These are phyloP conservation scores for Amiota minor DNA, from an alignment of 2,888 invertebrate genomes.

Conservation along the genomic window DNA sequence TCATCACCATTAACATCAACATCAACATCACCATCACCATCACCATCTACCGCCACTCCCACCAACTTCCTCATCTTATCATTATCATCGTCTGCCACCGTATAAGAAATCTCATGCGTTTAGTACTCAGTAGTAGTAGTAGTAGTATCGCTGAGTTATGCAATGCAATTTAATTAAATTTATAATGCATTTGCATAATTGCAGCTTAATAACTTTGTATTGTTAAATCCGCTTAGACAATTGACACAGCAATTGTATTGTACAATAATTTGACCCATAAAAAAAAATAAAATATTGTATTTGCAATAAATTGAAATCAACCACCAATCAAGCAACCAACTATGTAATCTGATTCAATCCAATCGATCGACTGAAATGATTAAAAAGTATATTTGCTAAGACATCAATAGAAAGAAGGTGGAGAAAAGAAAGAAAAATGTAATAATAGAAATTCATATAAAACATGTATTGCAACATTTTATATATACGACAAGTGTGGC, in stretches of 20 bases:
- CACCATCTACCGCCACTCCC: too few relatives aligned
- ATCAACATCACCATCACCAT: too few relatives aligned
- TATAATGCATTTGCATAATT: conserved; percentile 16
- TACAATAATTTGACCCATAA: too few relatives aligned
- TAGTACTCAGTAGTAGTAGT: too few relatives aligned
- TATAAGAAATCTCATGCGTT: too few relatives aligned
- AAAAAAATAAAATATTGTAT: too few relatives aligned
- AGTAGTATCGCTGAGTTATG: not conserved
- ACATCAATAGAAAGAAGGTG: too few relatives aligned
- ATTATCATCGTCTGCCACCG: too few relatives aligned
- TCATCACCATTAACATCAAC: too few relatives aligned
- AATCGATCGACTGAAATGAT: conserved; percentile 11
- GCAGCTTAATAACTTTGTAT: conserved; percentile 10
- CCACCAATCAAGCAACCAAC: not conserved
- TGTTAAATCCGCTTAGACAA: conserved; percentile 4
- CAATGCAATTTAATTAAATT: conserved; percentile 16
- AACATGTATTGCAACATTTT: conserved; percentile 49
- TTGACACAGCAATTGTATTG: not conserved
- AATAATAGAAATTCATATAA: not conserved
- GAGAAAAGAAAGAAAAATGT: not conserved
- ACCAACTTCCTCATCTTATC: too few relatives aligned
- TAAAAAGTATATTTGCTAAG: not conserved
- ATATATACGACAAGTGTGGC: conserved; percentile 53
- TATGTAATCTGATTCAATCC: conserved; percentile 1
- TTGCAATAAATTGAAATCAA: too few relatives aligned